Evolutionary conservation across 2,113 vertebrate genomes (phyloP).

Genomic region (Aphyosemion australe): DNA sequence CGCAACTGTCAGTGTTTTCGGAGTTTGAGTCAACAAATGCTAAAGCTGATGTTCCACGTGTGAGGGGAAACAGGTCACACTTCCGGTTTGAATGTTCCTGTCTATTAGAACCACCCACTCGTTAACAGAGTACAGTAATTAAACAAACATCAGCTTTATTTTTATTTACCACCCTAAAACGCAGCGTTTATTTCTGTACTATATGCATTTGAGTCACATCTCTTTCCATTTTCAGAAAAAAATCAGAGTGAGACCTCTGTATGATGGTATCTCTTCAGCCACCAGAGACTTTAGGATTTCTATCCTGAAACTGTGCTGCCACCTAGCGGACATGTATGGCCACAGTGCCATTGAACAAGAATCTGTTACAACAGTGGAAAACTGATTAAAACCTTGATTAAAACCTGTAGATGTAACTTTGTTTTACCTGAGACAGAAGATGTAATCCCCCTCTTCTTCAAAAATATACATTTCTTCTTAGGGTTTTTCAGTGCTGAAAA

Average conservation of each 20-base stretch:
- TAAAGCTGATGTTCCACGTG: neutral
- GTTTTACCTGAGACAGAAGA: too few species aligned
- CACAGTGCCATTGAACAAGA: too few species aligned
- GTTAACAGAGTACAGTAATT: rapidly evolving
- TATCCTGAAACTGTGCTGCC: constrained; percentile 7
- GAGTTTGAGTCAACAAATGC: neutral
- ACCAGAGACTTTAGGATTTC: neutral
- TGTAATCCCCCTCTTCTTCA: too few species aligned
- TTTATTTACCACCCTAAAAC: rapidly evolving
- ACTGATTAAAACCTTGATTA: too few species aligned
- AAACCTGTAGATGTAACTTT: too few species aligned
- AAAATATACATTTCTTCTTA: too few species aligned
- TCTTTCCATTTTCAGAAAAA: neutral
- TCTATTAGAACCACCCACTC: neutral
- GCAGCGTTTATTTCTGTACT: neutral
- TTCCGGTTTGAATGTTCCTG: constrained; percentile 6
- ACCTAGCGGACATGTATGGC: constrained; percentile 24
- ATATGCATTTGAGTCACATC: neutral
- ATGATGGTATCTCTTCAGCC: neutral
- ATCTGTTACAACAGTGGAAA: too few species aligned
- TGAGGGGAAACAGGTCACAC: neutral
- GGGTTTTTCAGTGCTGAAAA: too few species aligned
- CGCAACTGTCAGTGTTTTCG: constrained; percentile 36
- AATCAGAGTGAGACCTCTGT: constrained; percentile 35
- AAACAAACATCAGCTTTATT: neutral